Evolutionary conservation across 2,113 vertebrate species (phyloP).

Genomic region (Poeciliopsis turrubarensis): DNA sequence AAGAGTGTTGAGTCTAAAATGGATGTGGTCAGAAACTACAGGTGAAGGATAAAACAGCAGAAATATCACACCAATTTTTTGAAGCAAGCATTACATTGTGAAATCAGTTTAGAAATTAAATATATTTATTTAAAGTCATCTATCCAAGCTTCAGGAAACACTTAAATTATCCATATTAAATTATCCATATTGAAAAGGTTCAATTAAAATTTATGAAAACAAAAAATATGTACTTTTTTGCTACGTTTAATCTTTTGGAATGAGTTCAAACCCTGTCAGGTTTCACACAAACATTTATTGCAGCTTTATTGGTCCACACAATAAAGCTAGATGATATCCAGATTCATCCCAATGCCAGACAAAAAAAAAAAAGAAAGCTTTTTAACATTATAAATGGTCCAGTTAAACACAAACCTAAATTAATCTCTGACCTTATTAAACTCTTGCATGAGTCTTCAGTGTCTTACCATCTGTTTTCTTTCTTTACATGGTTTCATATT

Average conservation of each 20-base stretch:
- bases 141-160: neutral
- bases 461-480: neutral
- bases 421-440: neutral
- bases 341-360: neutral
- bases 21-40: constrained; percentile 21
- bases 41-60: constrained; percentile 7
- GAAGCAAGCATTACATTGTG: constrained; percentile 4
- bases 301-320: no score
- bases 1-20: constrained; percentile 21
- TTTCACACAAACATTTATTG: no score
- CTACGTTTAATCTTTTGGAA: no score
- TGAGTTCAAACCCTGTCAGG: no score
- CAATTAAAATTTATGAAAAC: no score
- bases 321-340: no score
- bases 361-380: neutral
- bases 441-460: neutral
- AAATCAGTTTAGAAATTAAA: neutral
- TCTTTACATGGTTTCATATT: neutral
- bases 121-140: neutral
- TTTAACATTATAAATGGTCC: neutral
- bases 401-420: neutral
- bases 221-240: no score
- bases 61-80: constrained; percentile 2
- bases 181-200: no score
- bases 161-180: no score